Percentiles rank a stretch among this genome's conserved stretches.
phyloP scores from a whole-genome alignment of 2,113 vertebrate genomes.

The Hypocryptadius cinnamomeus region DNA sequence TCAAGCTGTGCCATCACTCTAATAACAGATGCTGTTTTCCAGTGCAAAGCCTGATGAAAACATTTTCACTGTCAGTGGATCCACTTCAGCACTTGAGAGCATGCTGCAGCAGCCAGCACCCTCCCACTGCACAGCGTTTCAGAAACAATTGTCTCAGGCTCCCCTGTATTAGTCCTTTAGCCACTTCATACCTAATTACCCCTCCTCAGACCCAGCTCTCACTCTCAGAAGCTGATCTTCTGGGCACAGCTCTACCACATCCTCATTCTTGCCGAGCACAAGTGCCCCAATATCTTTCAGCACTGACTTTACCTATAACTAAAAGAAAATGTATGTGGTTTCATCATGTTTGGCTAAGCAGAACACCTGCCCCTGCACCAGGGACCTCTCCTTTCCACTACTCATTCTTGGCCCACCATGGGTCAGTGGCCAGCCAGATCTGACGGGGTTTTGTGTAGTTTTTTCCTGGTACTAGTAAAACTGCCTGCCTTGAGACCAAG shows the following conservation, averaged over 20 bases:
- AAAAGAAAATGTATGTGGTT: not conserved
- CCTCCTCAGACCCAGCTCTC: not conserved
- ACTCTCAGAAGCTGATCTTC: not conserved
- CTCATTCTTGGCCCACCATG: accelerated
- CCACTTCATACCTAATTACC: not conserved
- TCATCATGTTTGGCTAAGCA: not conserved
- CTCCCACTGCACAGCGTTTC: not conserved
- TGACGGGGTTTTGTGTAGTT: not conserved
- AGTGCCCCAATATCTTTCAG: not conserved
- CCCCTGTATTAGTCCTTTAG: not conserved
- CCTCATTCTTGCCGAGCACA: not conserved
- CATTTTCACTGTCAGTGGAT: not conserved
- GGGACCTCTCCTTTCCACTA: not conserved
- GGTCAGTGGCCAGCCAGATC: not conserved
- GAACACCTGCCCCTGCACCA: not conserved
- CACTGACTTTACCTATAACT: not conserved
- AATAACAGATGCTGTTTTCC: not conserved
- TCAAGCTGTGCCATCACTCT: not conserved
- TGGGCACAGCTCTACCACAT: not conserved
- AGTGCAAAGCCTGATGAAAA: not conserved
- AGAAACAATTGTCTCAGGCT: not conserved
- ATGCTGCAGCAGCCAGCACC: not conserved
- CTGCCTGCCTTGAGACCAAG: not conserved
- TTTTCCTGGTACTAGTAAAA: not conserved
- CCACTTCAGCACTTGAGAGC: not conserved